Percentiles rank a stretch among this genome's conserved stretches.
Evolutionary conservation across 2,888 invertebrate genomes (phyloP).

Genomic region (Bombylius major): DNA sequence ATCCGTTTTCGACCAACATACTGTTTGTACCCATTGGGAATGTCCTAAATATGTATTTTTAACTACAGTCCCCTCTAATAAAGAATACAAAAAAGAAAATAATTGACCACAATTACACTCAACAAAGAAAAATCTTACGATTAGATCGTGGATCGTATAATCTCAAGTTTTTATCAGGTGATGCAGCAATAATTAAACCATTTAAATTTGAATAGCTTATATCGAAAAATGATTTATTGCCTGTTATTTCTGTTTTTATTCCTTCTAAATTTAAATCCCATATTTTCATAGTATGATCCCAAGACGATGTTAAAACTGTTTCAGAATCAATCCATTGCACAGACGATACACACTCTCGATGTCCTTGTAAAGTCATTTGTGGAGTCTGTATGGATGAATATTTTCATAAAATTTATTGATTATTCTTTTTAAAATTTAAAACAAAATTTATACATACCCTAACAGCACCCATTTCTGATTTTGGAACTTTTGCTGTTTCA

Average conservation of each 20-base stretch:
- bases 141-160: constrained; percentile 84
- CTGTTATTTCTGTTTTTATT: constrained; percentile 69
- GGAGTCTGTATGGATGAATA: constrained; percentile 48
- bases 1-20: constrained; percentile 74
- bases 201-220: constrained; percentile 69
- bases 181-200: constrained; percentile 66
- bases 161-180: constrained; percentile 81
- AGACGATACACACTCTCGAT: constrained; percentile 79
- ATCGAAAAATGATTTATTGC: constrained; percentile 84
- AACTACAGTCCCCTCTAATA: constrained; percentile 69
- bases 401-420: too few relatives aligned
- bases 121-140: constrained; percentile 40
- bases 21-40: constrained; percentile 81
- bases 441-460: constrained; percentile 38
- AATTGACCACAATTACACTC: neutral
- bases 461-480: constrained; percentile 43
- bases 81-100: neutral
- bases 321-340: constrained; percentile 70
- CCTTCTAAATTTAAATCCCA: constrained; percentile 87
- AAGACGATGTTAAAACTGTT: constrained; percentile 74
- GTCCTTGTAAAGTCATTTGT: constrained; percentile 76
- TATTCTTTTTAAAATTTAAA: neutral
- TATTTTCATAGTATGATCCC: constrained; percentile 89
- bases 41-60: constrained; percentile 77
- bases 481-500: constrained; percentile 47